phyloP scores from a whole-genome alignment of 2,113 vertebrate genomes.

The Heloderma charlesbogerti region DNA sequence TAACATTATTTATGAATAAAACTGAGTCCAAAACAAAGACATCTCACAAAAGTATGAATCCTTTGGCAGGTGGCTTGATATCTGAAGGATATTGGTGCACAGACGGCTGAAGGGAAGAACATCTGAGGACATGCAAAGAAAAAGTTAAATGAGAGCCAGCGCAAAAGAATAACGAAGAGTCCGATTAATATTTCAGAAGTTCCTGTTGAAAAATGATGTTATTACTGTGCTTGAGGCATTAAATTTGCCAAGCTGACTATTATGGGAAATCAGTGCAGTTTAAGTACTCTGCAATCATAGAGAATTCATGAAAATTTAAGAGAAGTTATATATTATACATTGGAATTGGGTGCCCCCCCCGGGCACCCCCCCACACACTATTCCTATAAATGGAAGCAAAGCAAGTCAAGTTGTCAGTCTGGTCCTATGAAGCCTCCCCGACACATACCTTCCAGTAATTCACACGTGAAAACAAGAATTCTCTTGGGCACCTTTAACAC shows the following conservation, averaged over 20 bases:
- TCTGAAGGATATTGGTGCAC: slow-evolving; percentile 12
- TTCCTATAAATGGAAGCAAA: slow-evolving; percentile 24
- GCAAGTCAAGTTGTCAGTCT: not conserved
- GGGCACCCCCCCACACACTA: slow-evolving; percentile 20
- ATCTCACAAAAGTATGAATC: slow-evolving; percentile 30
- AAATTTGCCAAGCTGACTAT: slow-evolving; percentile 63
- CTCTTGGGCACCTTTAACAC: not conserved
- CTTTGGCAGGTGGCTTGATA: not conserved
- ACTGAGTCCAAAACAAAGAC: not conserved
- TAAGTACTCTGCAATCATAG: slow-evolving; percentile 52
- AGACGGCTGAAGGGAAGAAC: not conserved
- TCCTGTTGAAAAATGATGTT: slow-evolving; percentile 65
- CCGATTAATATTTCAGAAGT: slow-evolving; percentile 65
- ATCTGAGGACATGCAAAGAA: not conserved
- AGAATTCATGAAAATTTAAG: slow-evolving; percentile 61
- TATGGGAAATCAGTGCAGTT: slow-evolving; percentile 61
- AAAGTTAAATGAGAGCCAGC: slow-evolving; percentile 34
- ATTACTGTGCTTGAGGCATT: slow-evolving; percentile 64
- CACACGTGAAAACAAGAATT: not conserved
- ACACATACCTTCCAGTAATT: not conserved
- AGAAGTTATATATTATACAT: slow-evolving; percentile 60
- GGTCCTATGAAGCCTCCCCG: not conserved
- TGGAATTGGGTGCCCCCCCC: slow-evolving; percentile 43
- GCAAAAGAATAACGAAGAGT: slow-evolving; percentile 40
- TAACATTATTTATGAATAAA: not conserved